Conservation (phyloP, 2,888 invertebrate species). For the Syritta pipiens region DNA sequence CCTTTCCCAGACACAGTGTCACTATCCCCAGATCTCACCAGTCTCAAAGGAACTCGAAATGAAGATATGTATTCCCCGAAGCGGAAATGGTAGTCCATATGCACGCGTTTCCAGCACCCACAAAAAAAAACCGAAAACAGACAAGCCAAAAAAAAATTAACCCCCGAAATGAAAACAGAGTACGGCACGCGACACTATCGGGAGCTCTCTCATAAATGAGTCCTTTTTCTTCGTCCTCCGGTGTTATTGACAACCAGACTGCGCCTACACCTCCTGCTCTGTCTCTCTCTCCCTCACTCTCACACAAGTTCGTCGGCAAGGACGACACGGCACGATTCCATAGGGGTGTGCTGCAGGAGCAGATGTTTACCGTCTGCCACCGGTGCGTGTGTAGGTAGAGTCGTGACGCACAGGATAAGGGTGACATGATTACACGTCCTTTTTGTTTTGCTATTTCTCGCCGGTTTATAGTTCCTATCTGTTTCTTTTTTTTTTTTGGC, state of each 20-base stretch:
- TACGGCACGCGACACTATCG: conserved; percentile 56
- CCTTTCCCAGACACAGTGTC: no score
- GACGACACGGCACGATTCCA: no score
- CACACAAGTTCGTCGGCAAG: no score
- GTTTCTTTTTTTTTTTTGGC: not conserved
- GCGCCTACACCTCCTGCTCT: conserved; percentile 45
- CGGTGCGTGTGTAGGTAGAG: conserved; percentile 6
- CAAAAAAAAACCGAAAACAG: conserved; percentile 1
- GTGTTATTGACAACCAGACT: conserved; percentile 29
- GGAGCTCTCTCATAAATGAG: conserved; percentile 6
- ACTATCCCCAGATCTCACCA: no score
- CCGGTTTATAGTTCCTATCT: not conserved
- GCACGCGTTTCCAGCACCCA: conserved; percentile 10
- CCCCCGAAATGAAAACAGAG: conserved; percentile 35
- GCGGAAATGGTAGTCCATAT: conserved; percentile 10
- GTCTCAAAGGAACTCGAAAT: no score
- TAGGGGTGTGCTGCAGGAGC: conserved; percentile 41
- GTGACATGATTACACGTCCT: conserved; percentile 25
- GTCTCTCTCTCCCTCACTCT: no score
- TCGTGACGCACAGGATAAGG: conserved; percentile 23
- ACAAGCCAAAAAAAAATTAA: conserved; percentile 17
- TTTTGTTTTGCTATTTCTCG: not conserved
- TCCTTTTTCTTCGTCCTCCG: conserved; percentile 28
- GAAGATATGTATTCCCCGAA: not conserved
- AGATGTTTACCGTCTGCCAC: conserved; percentile 45